Evolutionary conservation across 2,797 vertebrate genomes (phyloP), one percentile per base, ranked within the genome.

Genomic region (Choloepus didactylus): DNA sequence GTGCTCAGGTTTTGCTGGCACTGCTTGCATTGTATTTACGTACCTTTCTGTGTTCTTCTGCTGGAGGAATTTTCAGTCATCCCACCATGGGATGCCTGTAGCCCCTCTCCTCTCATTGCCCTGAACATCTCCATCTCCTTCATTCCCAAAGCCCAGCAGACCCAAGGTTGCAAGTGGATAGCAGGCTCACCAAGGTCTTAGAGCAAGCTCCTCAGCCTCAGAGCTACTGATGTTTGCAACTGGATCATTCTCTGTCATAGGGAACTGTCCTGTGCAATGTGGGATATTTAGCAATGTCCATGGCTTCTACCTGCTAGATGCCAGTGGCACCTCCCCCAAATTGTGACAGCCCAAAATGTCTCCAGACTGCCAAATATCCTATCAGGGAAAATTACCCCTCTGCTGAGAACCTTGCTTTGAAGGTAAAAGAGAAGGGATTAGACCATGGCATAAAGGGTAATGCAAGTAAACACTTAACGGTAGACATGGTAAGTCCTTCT

Each of bases 81-180:
- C 51, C 14, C 18, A 56, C 54, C 35, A 35, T 35, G 35, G 35
- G 35, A 35, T 25, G 29, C 16, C 51, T 16, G 51, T 54, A n/a
- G 11, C 5, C 11, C 3, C 51, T 44, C 2, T 27, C 29, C 11
- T 46, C 19, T 9, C 19, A 3, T 29, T 1, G 2, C 14, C 54
- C 59, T 59, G 31, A 62, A 23, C 21, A 8, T 27, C 3, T 15
- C 38, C 7, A 29, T 54, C 21, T 75, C 38, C 31, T 44, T 84
- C 46, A 14, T 60, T 35, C 29, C 18, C 59, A 5, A 41, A 35
- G 14, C 12, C 49, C 46, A 2, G 73, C 35, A 59, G 12, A 29
- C 41, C 64, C 84, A 35, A 31, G 6, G 19, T 25, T 79, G 41
- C 27, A 44, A 25, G 51, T 2, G 35, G 5, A 12, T 3, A 6